Conservation (phyloP, 2,888 invertebrate genomes). For the Torymus tubicola region DNA sequence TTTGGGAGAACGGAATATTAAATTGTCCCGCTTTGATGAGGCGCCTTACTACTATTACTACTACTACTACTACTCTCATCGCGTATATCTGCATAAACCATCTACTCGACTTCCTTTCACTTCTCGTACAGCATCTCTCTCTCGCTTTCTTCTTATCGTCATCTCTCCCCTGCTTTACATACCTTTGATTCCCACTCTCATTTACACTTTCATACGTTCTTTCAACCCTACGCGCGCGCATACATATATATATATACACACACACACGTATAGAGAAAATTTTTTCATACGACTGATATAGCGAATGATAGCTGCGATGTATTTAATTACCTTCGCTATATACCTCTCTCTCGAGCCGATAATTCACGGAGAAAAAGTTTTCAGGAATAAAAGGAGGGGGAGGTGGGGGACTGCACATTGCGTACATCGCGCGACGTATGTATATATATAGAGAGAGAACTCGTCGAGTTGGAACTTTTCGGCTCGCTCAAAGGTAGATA, state of each 20-base stretch:
- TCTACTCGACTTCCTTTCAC: slow-evolving; percentile 17
- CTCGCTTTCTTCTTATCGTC: not conserved
- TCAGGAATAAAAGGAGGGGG: not conserved
- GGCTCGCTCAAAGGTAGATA: slow-evolving; percentile 46
- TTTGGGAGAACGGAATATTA: slow-evolving; percentile 27
- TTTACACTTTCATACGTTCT: not conserved
- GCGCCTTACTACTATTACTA: too few relatives aligned
- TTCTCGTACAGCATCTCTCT: slow-evolving; percentile 30
- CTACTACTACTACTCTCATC: not conserved
- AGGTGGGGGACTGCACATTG: slow-evolving; percentile 4
- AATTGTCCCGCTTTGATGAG: slow-evolving; percentile 10
- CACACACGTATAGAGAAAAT: too few relatives aligned
- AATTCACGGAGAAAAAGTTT: not conserved
- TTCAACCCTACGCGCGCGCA: not conserved
- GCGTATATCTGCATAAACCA: slow-evolving; percentile 37
- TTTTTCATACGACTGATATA: too few relatives aligned
- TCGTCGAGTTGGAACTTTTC: slow-evolving; percentile 42
- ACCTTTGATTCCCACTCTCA: slow-evolving; percentile 37
- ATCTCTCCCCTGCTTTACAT: slow-evolving; percentile 29
- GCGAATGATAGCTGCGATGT: not conserved
- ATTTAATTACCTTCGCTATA: slow-evolving; percentile 23
- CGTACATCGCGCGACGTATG: slow-evolving; percentile 12
- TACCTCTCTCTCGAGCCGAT: too few relatives aligned
- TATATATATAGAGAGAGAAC: not conserved
- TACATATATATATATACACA: too few relatives aligned